phyloP scores from a whole-genome alignment of 2,888 invertebrate genomes.

The Pardosa pseudoannulata region DNA sequence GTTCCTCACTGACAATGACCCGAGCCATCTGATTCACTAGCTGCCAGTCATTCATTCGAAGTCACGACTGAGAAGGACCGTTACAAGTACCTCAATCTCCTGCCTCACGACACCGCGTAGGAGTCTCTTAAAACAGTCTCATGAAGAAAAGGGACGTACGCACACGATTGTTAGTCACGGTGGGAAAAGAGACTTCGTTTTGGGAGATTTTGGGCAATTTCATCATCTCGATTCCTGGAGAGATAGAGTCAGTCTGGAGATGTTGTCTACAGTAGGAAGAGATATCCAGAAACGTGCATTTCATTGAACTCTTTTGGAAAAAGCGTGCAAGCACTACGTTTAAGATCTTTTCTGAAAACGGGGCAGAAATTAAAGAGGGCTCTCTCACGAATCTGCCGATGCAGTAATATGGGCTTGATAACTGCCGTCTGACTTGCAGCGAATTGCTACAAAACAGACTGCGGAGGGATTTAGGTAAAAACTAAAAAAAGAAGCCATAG shows the following conservation, averaged over 20 bases:
- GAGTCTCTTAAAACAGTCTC: conserved; percentile 21
- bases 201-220: not conserved
- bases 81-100: not conserved
- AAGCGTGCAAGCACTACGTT: not conserved
- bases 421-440: too few species aligned
- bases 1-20: not conserved
- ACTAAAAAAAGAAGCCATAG: too few species aligned
- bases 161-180: conserved; percentile 25
- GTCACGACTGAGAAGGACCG: not conserved
- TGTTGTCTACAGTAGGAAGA: not conserved
- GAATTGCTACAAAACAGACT: too few species aligned
- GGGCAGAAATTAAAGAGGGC: too few species aligned
- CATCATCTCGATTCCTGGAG: not conserved
- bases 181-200: not conserved
- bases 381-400: too few species aligned
- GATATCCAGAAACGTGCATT: not conserved
- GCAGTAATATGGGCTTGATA: too few species aligned
- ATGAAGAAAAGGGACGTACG: conserved; percentile 16
- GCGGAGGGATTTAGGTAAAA: too few species aligned
- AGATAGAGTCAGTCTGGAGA: not conserved
- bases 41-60: not conserved
- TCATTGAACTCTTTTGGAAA: not conserved
- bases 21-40: not conserved
- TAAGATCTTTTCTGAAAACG: not conserved
- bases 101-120: conserved; percentile 27